These are phyloP conservation scores for Tromatobia lineatoria DNA, from an alignment of 2,888 invertebrate genomes.

Conservation along the genomic window DNA sequence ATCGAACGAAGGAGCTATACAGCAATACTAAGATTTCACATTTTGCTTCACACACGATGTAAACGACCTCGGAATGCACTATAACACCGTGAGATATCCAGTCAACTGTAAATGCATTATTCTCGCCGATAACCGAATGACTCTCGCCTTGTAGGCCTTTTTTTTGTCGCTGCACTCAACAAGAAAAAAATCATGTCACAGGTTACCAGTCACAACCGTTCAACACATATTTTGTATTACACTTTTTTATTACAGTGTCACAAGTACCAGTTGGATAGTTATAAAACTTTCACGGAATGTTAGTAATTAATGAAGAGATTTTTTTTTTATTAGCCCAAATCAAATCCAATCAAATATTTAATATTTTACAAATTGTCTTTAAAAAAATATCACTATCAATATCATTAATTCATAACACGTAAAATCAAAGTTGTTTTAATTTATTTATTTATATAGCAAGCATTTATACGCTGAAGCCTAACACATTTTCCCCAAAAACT, in stretches of 20 bases:
- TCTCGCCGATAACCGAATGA: slow-evolving; percentile 17
- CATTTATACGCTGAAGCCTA: too few relatives aligned
- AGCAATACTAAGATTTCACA: slow-evolving; percentile 57
- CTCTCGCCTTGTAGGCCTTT: slow-evolving; percentile 9
- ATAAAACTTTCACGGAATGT: neutral
- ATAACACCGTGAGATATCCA: slow-evolving; percentile 13
- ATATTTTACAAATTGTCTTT: neutral
- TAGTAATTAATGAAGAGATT: neutral
- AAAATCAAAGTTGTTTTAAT: too few relatives aligned
- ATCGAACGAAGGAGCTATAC: slow-evolving; percentile 25
- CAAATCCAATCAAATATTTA: neutral
- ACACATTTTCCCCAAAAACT: too few relatives aligned
- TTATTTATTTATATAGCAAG: too few relatives aligned
- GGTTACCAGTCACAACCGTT: neutral
- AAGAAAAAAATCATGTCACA: slow-evolving; percentile 32
- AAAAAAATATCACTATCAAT: neutral
- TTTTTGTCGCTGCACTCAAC: neutral
- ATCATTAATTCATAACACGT: too few relatives aligned
- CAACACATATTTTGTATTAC: neutral
- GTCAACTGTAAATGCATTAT: slow-evolving; percentile 51
- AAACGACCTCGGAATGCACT: slow-evolving; percentile 23
- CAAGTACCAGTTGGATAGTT: neutral
- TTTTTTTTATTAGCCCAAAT: neutral
- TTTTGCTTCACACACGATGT: slow-evolving; percentile 35
- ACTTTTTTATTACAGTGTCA: neutral